Conservation (phyloP, 2,888 invertebrate species). For the Formica aserva region DNA sequence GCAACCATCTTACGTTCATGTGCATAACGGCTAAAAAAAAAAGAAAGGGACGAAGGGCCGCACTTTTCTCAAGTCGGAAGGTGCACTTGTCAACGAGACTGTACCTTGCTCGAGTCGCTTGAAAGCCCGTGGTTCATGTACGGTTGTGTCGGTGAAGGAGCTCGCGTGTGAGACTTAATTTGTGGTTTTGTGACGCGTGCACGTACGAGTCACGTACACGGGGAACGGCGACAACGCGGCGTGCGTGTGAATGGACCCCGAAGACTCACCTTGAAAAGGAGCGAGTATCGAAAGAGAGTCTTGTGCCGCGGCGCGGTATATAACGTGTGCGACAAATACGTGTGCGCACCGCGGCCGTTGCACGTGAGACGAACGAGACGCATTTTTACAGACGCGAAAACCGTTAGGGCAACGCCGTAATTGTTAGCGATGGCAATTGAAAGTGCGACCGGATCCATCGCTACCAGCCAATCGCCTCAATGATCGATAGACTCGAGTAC, state of each 20-base stretch:
- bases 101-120: conserved; percentile 61
- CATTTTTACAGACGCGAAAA: conserved; percentile 49
- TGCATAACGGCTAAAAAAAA: conserved; percentile 9
- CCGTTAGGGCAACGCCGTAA: conserved; percentile 41
- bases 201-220: conserved; percentile 35
- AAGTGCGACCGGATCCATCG: conserved; percentile 36
- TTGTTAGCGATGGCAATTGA: conserved; percentile 19
- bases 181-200: conserved; percentile 59
- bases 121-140: conserved; percentile 55
- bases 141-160: conserved; percentile 55
- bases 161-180: conserved; percentile 64
- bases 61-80: conserved; percentile 22
- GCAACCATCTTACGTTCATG: conserved; percentile 4
- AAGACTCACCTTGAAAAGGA: conserved; percentile 72
- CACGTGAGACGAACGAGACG: conserved; percentile 44
- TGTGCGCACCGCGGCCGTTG: conserved; percentile 23
- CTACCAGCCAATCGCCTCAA: neutral
- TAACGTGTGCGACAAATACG: conserved; percentile 53
- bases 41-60: neutral
- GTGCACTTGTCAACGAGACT: conserved; percentile 55
- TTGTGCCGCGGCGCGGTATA: conserved; percentile 50
- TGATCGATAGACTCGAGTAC: conserved; percentile 19
- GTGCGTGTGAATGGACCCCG: conserved; percentile 70
- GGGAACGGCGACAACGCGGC: conserved; percentile 35
- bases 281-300: conserved; percentile 65